Evolutionary conservation across 1,140 invertebrate species (phyloP).

Genomic region (Rhizoglyphus robini): DNA sequence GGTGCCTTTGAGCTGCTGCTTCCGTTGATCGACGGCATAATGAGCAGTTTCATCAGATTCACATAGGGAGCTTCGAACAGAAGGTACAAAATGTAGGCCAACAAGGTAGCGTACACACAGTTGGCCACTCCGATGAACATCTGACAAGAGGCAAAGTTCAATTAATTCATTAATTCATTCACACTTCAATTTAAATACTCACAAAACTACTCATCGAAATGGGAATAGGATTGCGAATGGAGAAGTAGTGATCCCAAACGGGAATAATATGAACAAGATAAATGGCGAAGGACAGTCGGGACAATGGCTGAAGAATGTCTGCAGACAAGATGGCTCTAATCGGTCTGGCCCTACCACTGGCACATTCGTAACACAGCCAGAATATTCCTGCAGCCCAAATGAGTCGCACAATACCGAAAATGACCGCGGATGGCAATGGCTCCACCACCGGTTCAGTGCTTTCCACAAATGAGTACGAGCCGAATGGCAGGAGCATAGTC

Average conservation of each 20-base stretch:
- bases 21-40: constrained; percentile 3
- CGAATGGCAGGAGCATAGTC: background rate
- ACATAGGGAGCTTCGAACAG: constrained; percentile 17
- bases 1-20: background rate
- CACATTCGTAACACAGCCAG: constrained; percentile 22
- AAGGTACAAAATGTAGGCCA: constrained; percentile 4
- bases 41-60: background rate
- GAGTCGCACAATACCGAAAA: constrained; percentile 14
- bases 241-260: constrained; percentile 11
- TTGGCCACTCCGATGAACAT: background rate
- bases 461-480: background rate
- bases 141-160: background rate
- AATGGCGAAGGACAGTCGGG: constrained; percentile 9
- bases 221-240: background rate
- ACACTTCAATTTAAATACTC: background rate
- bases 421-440: background rate
- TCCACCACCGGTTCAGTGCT: background rate
- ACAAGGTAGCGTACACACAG: background rate
- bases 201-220: background rate
- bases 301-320: constrained; percentile 2
- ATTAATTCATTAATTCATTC: background rate
- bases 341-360: constrained; percentile 15
- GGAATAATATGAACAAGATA: constrained; percentile 14
- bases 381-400: constrained; percentile 24
- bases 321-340: background rate